Conservation (phyloP, 1,140 invertebrate species). For the Euwallacea similis region DNA sequence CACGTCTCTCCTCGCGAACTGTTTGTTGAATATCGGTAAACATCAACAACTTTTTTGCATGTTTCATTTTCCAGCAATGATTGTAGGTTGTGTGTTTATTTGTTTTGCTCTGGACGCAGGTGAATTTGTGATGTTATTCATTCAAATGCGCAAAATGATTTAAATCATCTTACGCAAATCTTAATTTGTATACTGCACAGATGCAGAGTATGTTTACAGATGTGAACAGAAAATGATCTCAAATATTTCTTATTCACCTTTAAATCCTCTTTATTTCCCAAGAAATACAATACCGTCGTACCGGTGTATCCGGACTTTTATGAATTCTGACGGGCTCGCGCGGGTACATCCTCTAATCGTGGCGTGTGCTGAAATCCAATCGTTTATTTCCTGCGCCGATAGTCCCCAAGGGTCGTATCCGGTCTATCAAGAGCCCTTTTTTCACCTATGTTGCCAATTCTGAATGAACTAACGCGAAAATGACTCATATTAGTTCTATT, state of each 20-base stretch:
- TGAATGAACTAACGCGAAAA: too few relatives aligned
- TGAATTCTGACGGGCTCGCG: constrained; percentile 26
- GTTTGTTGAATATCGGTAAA: constrained; percentile 28
- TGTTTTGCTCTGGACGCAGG: too few relatives aligned
- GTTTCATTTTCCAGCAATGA: too few relatives aligned
- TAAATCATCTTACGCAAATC: too few relatives aligned
- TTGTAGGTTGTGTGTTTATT: too few relatives aligned
- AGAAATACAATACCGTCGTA: background rate
- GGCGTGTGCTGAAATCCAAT: constrained; percentile 33
- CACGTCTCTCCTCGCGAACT: constrained; percentile 15
- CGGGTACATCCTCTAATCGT: constrained; percentile 27
- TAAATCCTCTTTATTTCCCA: background rate
- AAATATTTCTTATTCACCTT: background rate
- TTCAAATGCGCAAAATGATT: too few relatives aligned
- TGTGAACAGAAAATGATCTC: too few relatives aligned
- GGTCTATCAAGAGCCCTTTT: constrained; percentile 20
- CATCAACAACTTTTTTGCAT: constrained; percentile 12
- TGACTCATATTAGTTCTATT: background rate
- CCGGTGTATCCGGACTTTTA: constrained; percentile 28
- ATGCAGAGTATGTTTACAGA: too few relatives aligned
- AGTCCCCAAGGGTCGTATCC: constrained; percentile 15
- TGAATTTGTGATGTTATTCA: too few relatives aligned
- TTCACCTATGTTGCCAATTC: constrained; percentile 8
- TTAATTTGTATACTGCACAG: too few relatives aligned
- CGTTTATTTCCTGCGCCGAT: constrained; percentile 9